Evolutionary conservation across 2,113 vertebrate genomes (phyloP).

Genomic region (Scomber colias): DNA sequence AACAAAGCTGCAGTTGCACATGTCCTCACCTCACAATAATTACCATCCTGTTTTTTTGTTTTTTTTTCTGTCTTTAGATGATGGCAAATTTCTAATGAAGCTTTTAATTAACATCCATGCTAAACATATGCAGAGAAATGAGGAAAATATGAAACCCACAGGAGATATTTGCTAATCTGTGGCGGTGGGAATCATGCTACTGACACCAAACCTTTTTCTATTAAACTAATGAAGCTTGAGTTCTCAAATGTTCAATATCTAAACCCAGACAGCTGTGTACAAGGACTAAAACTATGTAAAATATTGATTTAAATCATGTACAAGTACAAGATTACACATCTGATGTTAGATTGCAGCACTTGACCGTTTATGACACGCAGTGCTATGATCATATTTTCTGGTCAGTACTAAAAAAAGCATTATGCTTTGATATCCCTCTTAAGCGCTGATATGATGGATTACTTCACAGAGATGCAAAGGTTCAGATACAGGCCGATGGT

Average conservation of each 20-base stretch:
- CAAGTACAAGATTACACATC: not conserved
- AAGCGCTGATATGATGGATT: not conserved
- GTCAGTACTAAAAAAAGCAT: not conserved
- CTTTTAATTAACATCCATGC: slow-evolving; percentile 69
- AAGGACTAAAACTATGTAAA: not conserved
- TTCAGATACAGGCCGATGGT: slow-evolving; percentile 13
- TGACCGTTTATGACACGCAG: too few relatives aligned
- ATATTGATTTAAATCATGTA: too few relatives aligned
- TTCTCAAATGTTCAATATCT: not conserved
- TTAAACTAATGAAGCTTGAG: not conserved
- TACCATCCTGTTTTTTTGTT: slow-evolving; percentile 26
- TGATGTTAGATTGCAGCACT: too few relatives aligned
- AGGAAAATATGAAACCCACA: slow-evolving; percentile 35
- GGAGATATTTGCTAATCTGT: slow-evolving; percentile 32
- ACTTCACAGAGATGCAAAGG: slow-evolving; percentile 2
- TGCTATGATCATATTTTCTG: not conserved
- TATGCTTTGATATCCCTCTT: not conserved
- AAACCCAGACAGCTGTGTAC: not conserved
- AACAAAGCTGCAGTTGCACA: slow-evolving; percentile 63
- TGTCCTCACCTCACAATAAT: slow-evolving; percentile 64
- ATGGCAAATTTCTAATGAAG: slow-evolving; percentile 59
- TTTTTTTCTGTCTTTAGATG: slow-evolving; percentile 10
- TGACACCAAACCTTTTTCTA: not conserved
- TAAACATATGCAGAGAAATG: slow-evolving; percentile 36
- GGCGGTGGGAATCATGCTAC: not conserved